Evolutionary conservation across 2,113 vertebrate genomes (phyloP).

Genomic region (Thalassoma bifasciatum): DNA sequence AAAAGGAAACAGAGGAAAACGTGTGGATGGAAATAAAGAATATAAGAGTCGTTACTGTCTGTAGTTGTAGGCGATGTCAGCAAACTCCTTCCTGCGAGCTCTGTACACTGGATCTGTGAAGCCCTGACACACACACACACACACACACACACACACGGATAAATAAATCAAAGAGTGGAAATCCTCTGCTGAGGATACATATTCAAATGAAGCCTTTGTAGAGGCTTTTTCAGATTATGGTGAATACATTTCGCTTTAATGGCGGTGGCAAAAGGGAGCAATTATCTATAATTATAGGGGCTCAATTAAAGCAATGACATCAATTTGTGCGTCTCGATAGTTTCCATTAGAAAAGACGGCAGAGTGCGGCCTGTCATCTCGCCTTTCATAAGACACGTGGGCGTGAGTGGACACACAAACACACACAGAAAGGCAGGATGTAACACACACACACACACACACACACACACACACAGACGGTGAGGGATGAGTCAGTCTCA

Average conservation of each 20-base stretch:
- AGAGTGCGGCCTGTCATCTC: constrained; percentile 73
- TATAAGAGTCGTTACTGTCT: constrained; percentile 88
- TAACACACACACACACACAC: no score
- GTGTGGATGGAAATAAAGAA: neutral
- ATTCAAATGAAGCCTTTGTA: constrained; percentile 87
- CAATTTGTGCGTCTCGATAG: constrained; percentile 85
- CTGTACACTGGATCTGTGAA: constrained; percentile 95
- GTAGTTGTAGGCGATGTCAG: constrained; percentile 96
- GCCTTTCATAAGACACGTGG: constrained; percentile 68
- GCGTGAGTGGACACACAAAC: constrained; percentile 45
- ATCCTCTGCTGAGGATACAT: constrained; percentile 60
- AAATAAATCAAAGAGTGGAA: constrained; percentile 72
- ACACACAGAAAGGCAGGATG: no score
- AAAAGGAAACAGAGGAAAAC: no score
- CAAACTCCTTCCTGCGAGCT: constrained; percentile 93
- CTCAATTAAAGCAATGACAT: constrained; percentile 94
- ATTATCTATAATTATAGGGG: constrained; percentile 91
- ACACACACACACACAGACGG: constrained; percentile 36
- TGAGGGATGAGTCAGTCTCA: constrained; percentile 79
- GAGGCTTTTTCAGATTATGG: constrained; percentile 82
- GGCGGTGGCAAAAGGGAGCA: constrained; percentile 87
- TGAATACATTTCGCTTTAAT: constrained; percentile 86
- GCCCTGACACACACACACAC: constrained; percentile 84
- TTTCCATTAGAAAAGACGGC: constrained; percentile 88
- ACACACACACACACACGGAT: no score